A percentile compares a stretch with the other conserved stretches of the same genome.
These are phyloP conservation scores for Epicampocera succincta DNA, from an alignment of 2,888 invertebrate species.

Conservation along the genomic window DNA sequence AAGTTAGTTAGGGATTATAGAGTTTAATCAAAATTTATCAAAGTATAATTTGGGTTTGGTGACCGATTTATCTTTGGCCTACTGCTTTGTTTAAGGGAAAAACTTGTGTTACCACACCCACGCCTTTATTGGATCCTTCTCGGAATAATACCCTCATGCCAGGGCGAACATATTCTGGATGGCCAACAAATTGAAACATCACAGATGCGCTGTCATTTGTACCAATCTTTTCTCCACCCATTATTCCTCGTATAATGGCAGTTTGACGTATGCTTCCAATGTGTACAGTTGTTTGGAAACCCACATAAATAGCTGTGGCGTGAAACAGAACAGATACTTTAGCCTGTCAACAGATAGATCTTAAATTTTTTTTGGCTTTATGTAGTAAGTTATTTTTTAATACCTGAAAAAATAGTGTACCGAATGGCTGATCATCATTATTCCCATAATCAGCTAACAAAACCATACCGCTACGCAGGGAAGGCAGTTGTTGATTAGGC, in stretches of 20 bases:
- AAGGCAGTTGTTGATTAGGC: conserved; percentile 82
- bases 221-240: conserved; percentile 83
- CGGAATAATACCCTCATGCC: conserved; percentile 91
- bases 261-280: conserved; percentile 98
- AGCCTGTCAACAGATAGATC: conserved; percentile 85
- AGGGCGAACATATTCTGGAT: conserved; percentile 92
- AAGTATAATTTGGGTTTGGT: conserved; percentile 11
- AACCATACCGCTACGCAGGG: conserved; percentile 92
- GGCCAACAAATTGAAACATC: conserved; percentile 92
- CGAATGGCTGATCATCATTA: conserved; percentile 82
- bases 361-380: background rate
- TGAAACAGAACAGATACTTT: conserved; percentile 94
- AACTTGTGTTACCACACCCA: conserved; percentile 91
- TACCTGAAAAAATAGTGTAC: conserved; percentile 86
- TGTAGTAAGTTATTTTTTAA: background rate
- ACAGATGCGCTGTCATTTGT: conserved; percentile 94
- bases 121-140: conserved; percentile 92
- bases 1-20: conserved; percentile 5
- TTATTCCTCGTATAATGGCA: conserved; percentile 91
- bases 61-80: conserved; percentile 57
- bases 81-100: conserved; percentile 83
- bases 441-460: conserved; percentile 83
- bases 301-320: conserved; percentile 90
- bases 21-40: conserved; percentile 14
- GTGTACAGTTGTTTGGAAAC: conserved; percentile 96